phyloP scores from a whole-genome alignment of 2,888 invertebrate genomes.

The Chrysolina haemoptera region DNA sequence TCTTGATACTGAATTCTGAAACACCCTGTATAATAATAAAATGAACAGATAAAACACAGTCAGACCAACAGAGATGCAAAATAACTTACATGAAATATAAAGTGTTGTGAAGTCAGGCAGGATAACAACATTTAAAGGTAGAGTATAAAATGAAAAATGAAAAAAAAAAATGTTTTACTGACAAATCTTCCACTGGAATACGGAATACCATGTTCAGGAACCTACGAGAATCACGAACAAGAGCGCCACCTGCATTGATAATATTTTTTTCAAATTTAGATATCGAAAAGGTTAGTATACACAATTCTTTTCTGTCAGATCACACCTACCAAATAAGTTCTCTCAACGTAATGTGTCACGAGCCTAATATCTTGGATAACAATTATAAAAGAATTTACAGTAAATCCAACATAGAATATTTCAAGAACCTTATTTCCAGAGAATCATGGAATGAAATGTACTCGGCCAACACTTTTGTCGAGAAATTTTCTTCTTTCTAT shows the following conservation, averaged over 20 bases:
- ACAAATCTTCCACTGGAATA: no score
- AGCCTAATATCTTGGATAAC: neutral
- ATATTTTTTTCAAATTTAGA: neutral
- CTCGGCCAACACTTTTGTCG: neutral
- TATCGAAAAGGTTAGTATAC: neutral
- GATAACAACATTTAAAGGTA: no score
- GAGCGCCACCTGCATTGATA: neutral
- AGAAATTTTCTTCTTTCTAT: neutral
- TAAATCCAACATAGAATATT: neutral
- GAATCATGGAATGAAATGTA: constrained; percentile 1
- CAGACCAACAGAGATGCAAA: no score
- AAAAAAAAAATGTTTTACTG: no score
- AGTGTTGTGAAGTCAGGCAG: no score
- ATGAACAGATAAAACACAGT: no score
- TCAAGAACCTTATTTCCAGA: neutral
- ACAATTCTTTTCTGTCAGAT: neutral
- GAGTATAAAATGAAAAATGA: no score
- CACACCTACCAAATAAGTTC: neutral
- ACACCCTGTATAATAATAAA: no score
- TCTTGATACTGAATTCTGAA: no score
- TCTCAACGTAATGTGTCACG: neutral
- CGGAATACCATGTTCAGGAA: no score
- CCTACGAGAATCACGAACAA: no score
- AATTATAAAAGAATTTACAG: constrained; percentile 1
- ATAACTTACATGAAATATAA: no score